Percentiles rank a stretch among this genome's conserved stretches.
These are phyloP conservation scores for Drosophila meridionalis DNA, from an alignment of 2,888 invertebrate species.

Conservation along the genomic window DNA sequence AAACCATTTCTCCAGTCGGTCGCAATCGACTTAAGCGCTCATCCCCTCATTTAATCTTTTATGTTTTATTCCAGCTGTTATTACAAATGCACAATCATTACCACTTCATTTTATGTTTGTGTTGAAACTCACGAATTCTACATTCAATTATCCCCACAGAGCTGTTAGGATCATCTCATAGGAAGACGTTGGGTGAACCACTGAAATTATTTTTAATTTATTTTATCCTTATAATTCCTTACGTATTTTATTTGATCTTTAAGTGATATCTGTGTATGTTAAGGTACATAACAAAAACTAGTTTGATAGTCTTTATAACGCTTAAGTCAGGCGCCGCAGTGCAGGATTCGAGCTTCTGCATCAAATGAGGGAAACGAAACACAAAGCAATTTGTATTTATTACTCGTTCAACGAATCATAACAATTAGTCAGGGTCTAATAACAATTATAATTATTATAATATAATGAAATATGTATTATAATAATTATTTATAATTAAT, in stretches of 20 bases:
- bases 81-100: not conserved
- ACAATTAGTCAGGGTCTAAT: not conserved
- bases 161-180: not conserved
- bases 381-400: conserved; percentile 29
- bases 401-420: conserved; percentile 48
- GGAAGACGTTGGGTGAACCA: not conserved
- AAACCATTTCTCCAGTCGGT: conserved; percentile 13
- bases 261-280: conserved; percentile 30
- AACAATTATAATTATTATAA: not conserved
- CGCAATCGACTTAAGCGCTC: conserved; percentile 21
- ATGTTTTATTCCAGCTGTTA: conserved; percentile 8
- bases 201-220: conserved; percentile 25
- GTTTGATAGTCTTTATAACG: conserved; percentile 6
- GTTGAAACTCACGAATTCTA: conserved; percentile 1
- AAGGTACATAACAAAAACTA: conserved; percentile 24
- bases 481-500: not conserved
- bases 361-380: not conserved
- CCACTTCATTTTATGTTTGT: not conserved
- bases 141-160: not conserved
- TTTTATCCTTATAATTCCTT: not conserved
- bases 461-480: not conserved
- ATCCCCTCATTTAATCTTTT: not conserved
- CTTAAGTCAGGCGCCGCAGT: conserved; percentile 29
- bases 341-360: not conserved
- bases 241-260: conserved; percentile 6